Evolutionary conservation across 2,113 vertebrate genomes (phyloP), one percentile per base, ranked within the genome.

Genomic region (Tragelaphus strepsiceros): DNA sequence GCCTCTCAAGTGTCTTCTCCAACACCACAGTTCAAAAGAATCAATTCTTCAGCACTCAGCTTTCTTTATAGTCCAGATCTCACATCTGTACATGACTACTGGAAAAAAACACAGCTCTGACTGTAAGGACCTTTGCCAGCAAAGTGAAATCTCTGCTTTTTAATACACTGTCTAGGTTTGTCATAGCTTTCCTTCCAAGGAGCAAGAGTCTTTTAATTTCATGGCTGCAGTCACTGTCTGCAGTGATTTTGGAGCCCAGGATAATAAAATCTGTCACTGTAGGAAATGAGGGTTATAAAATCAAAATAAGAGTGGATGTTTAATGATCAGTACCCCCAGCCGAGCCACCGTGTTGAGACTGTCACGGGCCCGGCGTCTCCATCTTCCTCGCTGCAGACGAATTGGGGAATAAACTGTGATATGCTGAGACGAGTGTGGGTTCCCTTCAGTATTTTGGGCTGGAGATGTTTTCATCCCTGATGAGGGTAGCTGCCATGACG

Each of bases 341-440:
- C 10, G 0, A 16, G 16, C 22, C 1, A 8, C 16, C 21, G 1
- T 2, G 2, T 15, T 49, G 26, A 59, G 26, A 16, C 16, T 7
- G 19, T 12, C 78, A 5, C 0, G 8, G 26, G 9, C 24, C 62
- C 54, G 35, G 7, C 0, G 3, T 51, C 59, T 53, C 39, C 32
- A 14, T 4, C 3, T 6, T 28, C 53, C 24, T 35, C 3, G 1
- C 13, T 58, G n/a, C 1, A 26, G 32, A 49, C 3, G 2, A 4
- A 9, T 4, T 7, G 0, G 0, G 64, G 84, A 5, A 30, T 78
- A 19, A 35, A 85, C 49, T 9, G 21, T 54, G 54, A n/a, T 17
- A 22, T 26, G 54, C 30, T 19, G 43, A 62, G 35, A 2, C 6
- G 49, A 1, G 2, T 5, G 30, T 74, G 56, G 9, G 14, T 13